Conservation (phyloP, 2,888 invertebrate species). For the Drosophila kokeensis region DNA sequence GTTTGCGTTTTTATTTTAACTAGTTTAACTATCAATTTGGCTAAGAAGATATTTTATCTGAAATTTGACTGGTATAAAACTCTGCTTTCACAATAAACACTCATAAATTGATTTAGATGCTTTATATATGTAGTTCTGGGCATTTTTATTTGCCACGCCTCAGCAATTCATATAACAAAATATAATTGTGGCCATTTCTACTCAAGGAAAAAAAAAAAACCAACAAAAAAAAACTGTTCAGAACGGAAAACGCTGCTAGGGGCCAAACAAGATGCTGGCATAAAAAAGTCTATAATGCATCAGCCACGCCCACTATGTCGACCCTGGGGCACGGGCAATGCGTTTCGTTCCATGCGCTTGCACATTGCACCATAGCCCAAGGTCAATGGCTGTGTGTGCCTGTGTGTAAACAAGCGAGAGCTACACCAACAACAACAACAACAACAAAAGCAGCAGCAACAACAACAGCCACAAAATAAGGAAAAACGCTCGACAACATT, state of each 20-base stretch:
- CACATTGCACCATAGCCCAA: slow-evolving; percentile 68
- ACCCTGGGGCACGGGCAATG: slow-evolving; percentile 53
- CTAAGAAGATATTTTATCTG: neutral
- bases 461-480: slow-evolving; percentile 22
- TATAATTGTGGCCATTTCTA: slow-evolving; percentile 20
- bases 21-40: neutral
- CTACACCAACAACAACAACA: slow-evolving; percentile 30
- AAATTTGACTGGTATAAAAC: neutral
- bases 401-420: slow-evolving; percentile 54
- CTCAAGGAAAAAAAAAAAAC: slow-evolving; percentile 29
- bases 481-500: slow-evolving; percentile 70
- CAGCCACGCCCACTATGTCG: slow-evolving; percentile 16
- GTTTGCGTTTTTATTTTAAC: neutral
- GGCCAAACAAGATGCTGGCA: slow-evolving; percentile 40
- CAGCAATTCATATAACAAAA: neutral
- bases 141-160: neutral
- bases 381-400: slow-evolving; percentile 64
- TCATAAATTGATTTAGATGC: neutral
- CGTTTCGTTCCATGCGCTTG: slow-evolving; percentile 66
- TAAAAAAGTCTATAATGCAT: slow-evolving; percentile 37
- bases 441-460: slow-evolving; percentile 17
- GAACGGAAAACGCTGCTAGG: slow-evolving; percentile 63
- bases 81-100: neutral
- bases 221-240: slow-evolving; percentile 3
- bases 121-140: neutral